phyloP scores from a whole-genome alignment of 2,888 invertebrate genomes.

The Molorchus minor region DNA sequence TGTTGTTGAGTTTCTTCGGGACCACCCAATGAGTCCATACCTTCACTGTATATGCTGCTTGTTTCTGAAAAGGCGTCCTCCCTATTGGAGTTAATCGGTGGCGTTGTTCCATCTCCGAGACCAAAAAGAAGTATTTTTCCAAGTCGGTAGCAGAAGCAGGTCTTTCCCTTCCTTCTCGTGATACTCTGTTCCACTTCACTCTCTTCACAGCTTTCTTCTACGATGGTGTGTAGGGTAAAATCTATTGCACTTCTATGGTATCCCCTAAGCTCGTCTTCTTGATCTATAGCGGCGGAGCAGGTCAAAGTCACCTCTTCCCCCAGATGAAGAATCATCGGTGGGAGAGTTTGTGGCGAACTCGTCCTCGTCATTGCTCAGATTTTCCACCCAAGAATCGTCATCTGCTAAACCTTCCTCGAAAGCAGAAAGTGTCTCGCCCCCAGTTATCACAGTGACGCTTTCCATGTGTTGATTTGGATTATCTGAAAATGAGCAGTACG shows the following conservation, averaged over 20 bases:
- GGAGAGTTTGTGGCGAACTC: slow-evolving; percentile 67
- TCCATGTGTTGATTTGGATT: slow-evolving; percentile 55
- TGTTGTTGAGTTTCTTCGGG: slow-evolving; percentile 60
- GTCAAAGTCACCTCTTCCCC: slow-evolving; percentile 71
- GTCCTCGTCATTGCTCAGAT: slow-evolving; percentile 76
- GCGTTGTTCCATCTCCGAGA: slow-evolving; percentile 72
- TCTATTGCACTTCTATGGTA: slow-evolving; percentile 86
- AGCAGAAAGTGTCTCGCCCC: slow-evolving; percentile 75
- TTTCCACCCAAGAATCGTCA: slow-evolving; percentile 93
- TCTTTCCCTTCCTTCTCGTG: slow-evolving; percentile 68
- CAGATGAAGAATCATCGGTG: slow-evolving; percentile 73
- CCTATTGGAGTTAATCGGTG: slow-evolving; percentile 63
- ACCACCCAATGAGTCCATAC: slow-evolving; percentile 76
- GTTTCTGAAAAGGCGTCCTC: slow-evolving; percentile 82
- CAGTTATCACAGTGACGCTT: slow-evolving; percentile 76
- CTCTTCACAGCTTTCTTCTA: slow-evolving; percentile 95
- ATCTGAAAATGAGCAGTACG: slow-evolving; percentile 44
- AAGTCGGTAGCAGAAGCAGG: slow-evolving; percentile 83
- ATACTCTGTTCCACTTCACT: slow-evolving; percentile 79
- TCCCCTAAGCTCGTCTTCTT: slow-evolving; percentile 84
- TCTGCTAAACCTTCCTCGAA: slow-evolving; percentile 89
- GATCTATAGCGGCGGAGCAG: slow-evolving; percentile 68
- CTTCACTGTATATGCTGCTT: slow-evolving; percentile 86
- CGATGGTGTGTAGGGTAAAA: slow-evolving; percentile 91
- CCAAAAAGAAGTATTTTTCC: slow-evolving; percentile 91